Percentiles rank a stretch among this genome's conserved stretches.
Conservation (phyloP, 2,888 invertebrate genomes). For the Tenthredo livida region DNA sequence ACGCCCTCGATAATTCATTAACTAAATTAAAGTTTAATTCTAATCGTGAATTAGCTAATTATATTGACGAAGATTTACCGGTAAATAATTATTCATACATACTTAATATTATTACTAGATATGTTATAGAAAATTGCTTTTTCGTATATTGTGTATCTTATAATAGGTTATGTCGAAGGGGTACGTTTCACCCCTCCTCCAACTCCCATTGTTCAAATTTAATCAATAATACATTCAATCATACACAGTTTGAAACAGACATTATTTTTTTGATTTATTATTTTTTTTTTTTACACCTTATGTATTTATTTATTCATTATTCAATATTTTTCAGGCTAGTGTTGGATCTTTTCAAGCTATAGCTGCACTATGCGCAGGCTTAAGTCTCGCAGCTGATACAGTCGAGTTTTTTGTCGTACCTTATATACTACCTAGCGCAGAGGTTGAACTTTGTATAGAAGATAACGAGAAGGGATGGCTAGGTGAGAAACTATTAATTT, state of each 20-base stretch:
- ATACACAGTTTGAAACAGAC: background rate
- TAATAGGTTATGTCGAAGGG: conserved; percentile 20
- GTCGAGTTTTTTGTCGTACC: conserved; percentile 86
- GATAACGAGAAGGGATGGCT: conserved; percentile 88
- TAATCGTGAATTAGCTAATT: conserved; percentile 64
- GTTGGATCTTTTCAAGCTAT: conserved; percentile 85
- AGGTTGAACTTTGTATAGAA: conserved; percentile 88
- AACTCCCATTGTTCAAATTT: conserved; percentile 9
- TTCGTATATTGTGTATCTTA: background rate
- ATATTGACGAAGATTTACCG: conserved; percentile 67
- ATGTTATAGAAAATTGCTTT: background rate
- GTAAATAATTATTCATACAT: conserved; percentile 61
- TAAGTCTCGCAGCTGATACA: conserved; percentile 85
- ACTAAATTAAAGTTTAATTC: conserved; percentile 65
- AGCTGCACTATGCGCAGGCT: conserved; percentile 83
- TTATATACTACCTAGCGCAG: conserved; percentile 87
- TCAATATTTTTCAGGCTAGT: conserved; percentile 85
- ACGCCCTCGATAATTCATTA: conserved; percentile 66
- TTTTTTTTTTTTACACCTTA: no score
- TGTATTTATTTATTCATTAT: no score
- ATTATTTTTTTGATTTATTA: no score
- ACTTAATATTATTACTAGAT: no score
- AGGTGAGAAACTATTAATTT: conserved; percentile 78
- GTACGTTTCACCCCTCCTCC: background rate
- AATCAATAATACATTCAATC: background rate